These are phyloP conservation scores for Herpetotheres cachinnans DNA, from an alignment of 2,113 vertebrate genomes.

Conservation along the genomic window DNA sequence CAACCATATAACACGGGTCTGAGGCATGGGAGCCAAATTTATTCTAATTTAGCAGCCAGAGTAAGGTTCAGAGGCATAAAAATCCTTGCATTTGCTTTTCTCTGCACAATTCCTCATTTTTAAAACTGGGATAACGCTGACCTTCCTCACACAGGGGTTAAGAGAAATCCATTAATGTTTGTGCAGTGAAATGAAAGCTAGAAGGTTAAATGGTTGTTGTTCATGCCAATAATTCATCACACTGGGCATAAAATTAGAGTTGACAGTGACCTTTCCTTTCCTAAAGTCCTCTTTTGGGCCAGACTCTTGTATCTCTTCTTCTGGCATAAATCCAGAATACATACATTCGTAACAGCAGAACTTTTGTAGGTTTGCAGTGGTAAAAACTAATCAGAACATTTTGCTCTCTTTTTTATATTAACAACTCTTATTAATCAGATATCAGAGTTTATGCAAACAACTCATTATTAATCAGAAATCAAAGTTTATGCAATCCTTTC, in stretches of 20 bases:
- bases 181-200: slow-evolving; percentile 29
- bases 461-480: background rate
- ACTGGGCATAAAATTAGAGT: background rate
- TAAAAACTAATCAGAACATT: background rate
- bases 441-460: slow-evolving; percentile 3
- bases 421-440: background rate
- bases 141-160: background rate
- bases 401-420: background rate
- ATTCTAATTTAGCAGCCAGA: background rate
- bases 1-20: background rate
- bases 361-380: background rate
- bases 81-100: background rate
- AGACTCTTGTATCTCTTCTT: background rate
- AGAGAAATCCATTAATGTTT: slow-evolving; percentile 44
- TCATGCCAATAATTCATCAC: slow-evolving; percentile 22
- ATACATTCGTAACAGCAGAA: background rate
- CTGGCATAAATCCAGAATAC: background rate
- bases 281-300: background rate
- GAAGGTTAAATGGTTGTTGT: slow-evolving; percentile 40
- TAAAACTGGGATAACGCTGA: background rate
- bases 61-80: background rate
- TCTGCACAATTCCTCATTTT: slow-evolving; percentile 5
- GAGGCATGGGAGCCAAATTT: background rate
- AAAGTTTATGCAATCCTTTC: slow-evolving; percentile 4
- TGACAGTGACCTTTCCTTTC: slow-evolving; percentile 27